Conservation (phyloP, 2,888 invertebrate genomes). For the Acrocera orbiculus region DNA sequence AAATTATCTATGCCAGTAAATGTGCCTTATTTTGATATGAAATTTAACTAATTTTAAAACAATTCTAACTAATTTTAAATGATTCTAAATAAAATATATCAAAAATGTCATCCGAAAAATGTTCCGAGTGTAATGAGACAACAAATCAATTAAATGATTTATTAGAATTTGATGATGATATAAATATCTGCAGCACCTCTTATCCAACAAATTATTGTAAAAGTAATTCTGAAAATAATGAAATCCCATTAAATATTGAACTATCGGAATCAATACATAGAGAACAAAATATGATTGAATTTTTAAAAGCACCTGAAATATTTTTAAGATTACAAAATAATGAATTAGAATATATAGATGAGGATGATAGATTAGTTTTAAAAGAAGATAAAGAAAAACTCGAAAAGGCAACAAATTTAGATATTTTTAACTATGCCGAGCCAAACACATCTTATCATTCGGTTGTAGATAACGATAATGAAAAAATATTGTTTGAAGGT, state of each 20-base stretch:
- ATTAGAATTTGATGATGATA: conserved; percentile 11
- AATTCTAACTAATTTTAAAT: too few relatives aligned
- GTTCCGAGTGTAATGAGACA: too few relatives aligned
- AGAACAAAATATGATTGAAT: conserved; percentile 2
- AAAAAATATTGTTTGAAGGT: conserved; percentile 28
- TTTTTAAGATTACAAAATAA: conserved; percentile 11
- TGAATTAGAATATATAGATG: conserved; percentile 10
- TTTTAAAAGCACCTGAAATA: conserved; percentile 10
- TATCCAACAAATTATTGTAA: neutral
- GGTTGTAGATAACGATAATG: conserved; percentile 16
- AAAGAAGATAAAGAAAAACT: conserved; percentile 4
- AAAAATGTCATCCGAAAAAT: too few relatives aligned
- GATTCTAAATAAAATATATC: too few relatives aligned
- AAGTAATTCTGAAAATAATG: conserved; percentile 1
- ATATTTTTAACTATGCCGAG: conserved; percentile 8
- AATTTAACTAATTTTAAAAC: too few relatives aligned
- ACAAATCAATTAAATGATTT: conserved; percentile 9
- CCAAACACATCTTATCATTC: conserved; percentile 8
- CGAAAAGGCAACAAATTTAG: conserved; percentile 1
- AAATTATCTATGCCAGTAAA: too few relatives aligned
- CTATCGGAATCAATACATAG: conserved; percentile 6
- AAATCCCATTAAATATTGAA: conserved; percentile 13
- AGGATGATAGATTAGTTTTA: conserved; percentile 8
- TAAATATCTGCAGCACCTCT: conserved; percentile 2
- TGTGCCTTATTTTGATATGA: too few relatives aligned